Evolutionary conservation across 2,113 vertebrate genomes (phyloP).

Genomic region (Zosterops lateralis): DNA sequence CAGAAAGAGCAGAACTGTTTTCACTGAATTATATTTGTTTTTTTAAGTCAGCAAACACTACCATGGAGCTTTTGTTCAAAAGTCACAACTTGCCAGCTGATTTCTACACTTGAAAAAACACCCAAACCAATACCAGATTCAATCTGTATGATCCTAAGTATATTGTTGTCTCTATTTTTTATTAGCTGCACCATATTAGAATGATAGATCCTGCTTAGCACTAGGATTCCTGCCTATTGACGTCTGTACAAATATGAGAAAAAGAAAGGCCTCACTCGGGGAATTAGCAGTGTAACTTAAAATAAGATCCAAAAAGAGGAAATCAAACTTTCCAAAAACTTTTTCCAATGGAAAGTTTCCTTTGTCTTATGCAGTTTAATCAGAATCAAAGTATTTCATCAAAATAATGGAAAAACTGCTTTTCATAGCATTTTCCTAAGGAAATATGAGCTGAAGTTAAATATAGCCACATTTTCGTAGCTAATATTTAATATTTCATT

Average conservation of each 20-base stretch:
- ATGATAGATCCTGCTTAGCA: neutral
- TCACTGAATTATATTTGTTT: neutral
- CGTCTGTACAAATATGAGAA: neutral
- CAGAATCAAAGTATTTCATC: neutral
- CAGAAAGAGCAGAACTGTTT: neutral
- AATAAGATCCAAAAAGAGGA: neutral
- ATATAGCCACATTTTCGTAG: neutral
- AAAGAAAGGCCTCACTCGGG: neutral
- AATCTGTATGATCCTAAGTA: neutral
- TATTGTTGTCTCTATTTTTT: neutral
- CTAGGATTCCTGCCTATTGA: neutral
- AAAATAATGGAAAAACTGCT: neutral
- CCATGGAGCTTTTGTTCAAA: neutral
- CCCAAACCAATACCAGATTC: neutral
- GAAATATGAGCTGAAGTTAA: neutral
- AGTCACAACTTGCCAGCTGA: neutral
- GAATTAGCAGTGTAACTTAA: neutral
- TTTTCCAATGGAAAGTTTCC: slow-evolving; percentile 1
- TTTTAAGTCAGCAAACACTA: neutral
- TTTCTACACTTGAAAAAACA: neutral
- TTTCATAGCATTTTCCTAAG: neutral
- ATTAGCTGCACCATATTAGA: neutral
- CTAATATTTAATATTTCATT: neutral
- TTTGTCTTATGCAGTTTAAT: neutral
- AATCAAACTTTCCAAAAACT: neutral